phyloP scores from a whole-genome alignment of 2,888 invertebrate species.

The Platerodrilus igneus region DNA sequence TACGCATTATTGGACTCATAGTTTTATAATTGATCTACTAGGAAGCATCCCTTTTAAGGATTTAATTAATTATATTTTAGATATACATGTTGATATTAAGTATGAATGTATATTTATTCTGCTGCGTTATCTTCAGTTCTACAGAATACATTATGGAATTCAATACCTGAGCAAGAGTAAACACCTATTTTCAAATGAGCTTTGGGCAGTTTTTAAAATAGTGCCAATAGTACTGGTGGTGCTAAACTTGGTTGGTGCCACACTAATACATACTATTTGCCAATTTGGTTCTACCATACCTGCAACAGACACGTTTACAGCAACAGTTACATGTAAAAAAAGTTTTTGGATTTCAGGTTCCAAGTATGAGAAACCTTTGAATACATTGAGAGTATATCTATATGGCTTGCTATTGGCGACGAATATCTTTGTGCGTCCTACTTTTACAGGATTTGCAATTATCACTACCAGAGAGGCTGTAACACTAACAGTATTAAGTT shows the following conservation, averaged over 20 bases:
- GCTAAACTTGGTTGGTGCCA: conserved; percentile 11
- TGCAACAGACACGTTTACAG: background rate
- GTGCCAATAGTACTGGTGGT: conserved; percentile 16
- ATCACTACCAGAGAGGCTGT: background rate
- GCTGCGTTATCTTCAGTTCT: conserved; percentile 23
- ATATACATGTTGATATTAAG: background rate
- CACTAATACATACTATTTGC: conserved; percentile 15
- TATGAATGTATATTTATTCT: conserved; percentile 13
- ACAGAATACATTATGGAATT: conserved; percentile 19
- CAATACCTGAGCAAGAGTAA: background rate
- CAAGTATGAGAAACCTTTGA: conserved; percentile 6
- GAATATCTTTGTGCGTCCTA: conserved; percentile 5
- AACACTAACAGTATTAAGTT: background rate
- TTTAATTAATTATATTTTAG: too few species aligned
- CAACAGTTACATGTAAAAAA: conserved; percentile 1
- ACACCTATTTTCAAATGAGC: background rate
- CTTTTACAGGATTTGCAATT: conserved; percentile 4
- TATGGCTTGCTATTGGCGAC: conserved; percentile 10
- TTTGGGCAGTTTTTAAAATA: conserved; percentile 11
- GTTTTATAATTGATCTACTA: conserved; percentile 29
- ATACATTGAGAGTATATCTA: conserved; percentile 4
- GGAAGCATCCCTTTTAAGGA: conserved; percentile 29
- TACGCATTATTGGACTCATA: conserved; percentile 30
- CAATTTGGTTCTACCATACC: conserved; percentile 1
- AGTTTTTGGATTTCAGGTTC: conserved; percentile 1